These are phyloP conservation scores for Leptinotarsa undecemlineata DNA, from an alignment of 1,140 invertebrate species.

Conservation along the genomic window DNA sequence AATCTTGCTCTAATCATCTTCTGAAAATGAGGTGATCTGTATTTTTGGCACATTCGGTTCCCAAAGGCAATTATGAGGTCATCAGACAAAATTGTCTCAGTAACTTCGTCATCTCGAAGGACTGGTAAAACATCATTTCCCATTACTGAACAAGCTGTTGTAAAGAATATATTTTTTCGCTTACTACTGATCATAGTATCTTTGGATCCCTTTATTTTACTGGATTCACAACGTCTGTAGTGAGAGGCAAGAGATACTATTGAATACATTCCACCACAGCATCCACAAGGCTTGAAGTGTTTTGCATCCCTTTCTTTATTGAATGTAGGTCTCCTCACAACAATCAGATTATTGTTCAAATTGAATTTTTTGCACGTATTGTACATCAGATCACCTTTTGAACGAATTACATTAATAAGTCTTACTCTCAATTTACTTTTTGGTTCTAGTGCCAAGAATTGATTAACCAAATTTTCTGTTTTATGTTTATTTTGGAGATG, in stretches of 20 bases:
- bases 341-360: not conserved
- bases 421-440: not conserved
- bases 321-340: not conserved
- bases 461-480: not conserved
- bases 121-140: not conserved
- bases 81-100: not conserved
- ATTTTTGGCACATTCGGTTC: not conserved
- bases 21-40: not conserved
- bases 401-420: not conserved
- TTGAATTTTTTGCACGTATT: not conserved
- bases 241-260: not conserved
- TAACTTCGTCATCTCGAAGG: not conserved
- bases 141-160: not conserved
- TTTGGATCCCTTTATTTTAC: not conserved
- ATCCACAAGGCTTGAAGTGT: not conserved
- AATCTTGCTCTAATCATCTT: conserved; percentile 7
- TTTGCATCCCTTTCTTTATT: not conserved
- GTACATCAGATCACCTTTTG: not conserved
- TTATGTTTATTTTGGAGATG: conserved; percentile 11
- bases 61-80: conserved; percentile 8
- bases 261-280: conserved; percentile 4
- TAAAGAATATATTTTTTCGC: not conserved
- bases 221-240: not conserved
- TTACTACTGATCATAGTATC: not conserved
- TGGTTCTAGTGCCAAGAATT: not conserved